phyloP scores from a whole-genome alignment of 2,888 invertebrate species.

The Idaea biselata region DNA sequence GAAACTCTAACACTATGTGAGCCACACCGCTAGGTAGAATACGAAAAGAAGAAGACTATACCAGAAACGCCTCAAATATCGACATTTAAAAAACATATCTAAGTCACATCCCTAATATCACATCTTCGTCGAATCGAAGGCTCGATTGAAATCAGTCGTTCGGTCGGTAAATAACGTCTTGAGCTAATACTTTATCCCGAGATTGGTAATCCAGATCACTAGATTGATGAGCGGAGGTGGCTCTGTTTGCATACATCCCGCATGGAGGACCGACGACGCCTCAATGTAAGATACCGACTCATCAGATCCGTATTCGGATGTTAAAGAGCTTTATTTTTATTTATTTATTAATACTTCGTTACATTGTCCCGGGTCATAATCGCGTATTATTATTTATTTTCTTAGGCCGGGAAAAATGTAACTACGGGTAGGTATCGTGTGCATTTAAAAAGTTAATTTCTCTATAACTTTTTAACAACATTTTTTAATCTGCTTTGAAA shows the following conservation, averaged over 20 bases:
- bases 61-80: background rate
- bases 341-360: background rate
- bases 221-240: constrained; percentile 40
- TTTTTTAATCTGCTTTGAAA: too few species aligned
- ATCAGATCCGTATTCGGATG: background rate
- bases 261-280: background rate
- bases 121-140: constrained; percentile 61
- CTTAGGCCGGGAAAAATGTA: too few species aligned
- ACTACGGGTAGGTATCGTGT: too few species aligned
- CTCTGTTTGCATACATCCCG: background rate
- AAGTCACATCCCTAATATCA: constrained; percentile 40
- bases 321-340: background rate
- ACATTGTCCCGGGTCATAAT: too few species aligned
- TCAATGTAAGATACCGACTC: background rate
- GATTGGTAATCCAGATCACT: constrained; percentile 65
- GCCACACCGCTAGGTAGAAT: too few species aligned
- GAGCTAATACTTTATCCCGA: constrained; percentile 72
- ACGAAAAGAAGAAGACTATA: too few species aligned
- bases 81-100: background rate
- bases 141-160: constrained; percentile 70
- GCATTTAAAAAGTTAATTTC: too few species aligned
- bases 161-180: constrained; percentile 72
- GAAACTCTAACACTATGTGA: too few species aligned
- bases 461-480: too few species aligned
- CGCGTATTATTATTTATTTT: too few species aligned